Base-by-base conservation (phyloP, 2,797 vertebrate species). In the Danio choprae region DNA sequence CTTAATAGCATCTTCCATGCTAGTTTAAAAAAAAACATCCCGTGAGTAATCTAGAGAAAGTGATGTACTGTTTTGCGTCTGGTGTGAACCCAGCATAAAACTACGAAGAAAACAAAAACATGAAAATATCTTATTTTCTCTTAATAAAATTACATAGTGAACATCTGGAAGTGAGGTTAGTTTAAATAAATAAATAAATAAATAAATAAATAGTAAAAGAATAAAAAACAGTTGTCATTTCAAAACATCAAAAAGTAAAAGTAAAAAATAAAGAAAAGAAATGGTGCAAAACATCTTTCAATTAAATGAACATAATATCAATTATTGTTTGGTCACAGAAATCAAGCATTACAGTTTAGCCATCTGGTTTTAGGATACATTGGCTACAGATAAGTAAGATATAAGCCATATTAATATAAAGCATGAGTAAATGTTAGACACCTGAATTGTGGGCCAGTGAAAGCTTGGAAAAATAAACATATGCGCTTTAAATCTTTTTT, bases 81-180 rank as follows among this genome's bases (percentile, higher is more conserved):
- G 29, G 29, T 29, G 29, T 29, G 29, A 29, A 29, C 29, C 29
- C 29, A 29, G 3, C 29, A 29, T 29, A 29, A 29, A 29, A 29
- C 29, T 29, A 29, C 3, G 29, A 29, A 3, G 3, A 29, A n/a
- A n/a, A 29, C n/a, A 29, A 29, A 29, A 29, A 29, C 29, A 29
- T 29, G 29, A 29, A 29, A 29, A 29, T 29, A 29, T 29, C 29
- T 29, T 29, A 29, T 29, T 29, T 29, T 29, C 1, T 29, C 29
- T 29, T 29, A 29, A 29, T 29, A 29, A 3, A 29, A 29, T n/a
- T 29, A 29, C 1, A 29, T 53, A 55, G 36, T 29, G 59, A 51
- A 36, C 53, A 53, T 75, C 46, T 53, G 40, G 22, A 76, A 64
- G 53, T 4, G 3, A 75, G 60, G 73, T 64, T 63, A 62, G 58